phyloP scores from a whole-genome alignment of 1,140 invertebrate species.

The Drosophila mayri region DNA sequence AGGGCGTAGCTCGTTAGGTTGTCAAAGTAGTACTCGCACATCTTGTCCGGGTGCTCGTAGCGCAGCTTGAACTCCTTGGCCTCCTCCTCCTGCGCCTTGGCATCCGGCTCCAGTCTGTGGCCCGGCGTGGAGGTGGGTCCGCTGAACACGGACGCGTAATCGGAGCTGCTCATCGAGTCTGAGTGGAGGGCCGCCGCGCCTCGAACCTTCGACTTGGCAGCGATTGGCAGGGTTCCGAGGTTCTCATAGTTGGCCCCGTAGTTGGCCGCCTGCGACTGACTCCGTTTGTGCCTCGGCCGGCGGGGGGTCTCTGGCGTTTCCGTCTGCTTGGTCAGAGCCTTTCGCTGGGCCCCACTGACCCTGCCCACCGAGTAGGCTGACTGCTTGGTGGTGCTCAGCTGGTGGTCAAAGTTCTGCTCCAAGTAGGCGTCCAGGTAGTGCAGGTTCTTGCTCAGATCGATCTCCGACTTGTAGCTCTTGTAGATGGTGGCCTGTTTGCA shows the following conservation, averaged over 20 bases:
- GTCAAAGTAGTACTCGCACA: constrained; percentile 82
- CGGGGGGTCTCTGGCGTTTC: constrained; percentile 28
- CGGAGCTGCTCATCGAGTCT: constrained; percentile 82
- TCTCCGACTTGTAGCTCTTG: constrained; percentile 84
- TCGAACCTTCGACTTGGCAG: constrained; percentile 17
- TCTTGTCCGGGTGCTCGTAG: constrained; percentile 83
- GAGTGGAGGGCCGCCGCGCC: constrained; percentile 47
- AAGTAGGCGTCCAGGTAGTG: constrained; percentile 82
- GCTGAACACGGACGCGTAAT: constrained; percentile 84
- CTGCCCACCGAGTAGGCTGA: constrained; percentile 75
- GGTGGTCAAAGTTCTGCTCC: constrained; percentile 80
- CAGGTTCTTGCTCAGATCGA: constrained; percentile 82
- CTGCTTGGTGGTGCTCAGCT: constrained; percentile 60
- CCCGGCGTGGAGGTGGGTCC: constrained; percentile 57
- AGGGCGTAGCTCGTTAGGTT: constrained; percentile 71
- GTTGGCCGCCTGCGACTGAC: constrained; percentile 65
- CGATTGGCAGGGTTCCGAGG: constrained; percentile 66
- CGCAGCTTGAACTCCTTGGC: constrained; percentile 61
- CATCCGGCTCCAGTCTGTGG: constrained; percentile 2
- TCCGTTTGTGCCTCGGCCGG: constrained; percentile 61
- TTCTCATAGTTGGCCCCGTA: constrained; percentile 73
- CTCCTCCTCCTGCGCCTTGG: constrained; percentile 17
- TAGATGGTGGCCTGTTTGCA: constrained; percentile 81
- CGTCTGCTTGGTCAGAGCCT: constrained; percentile 50
- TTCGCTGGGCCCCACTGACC: constrained; percentile 49